phyloP scores from a whole-genome alignment of 1,140 invertebrate genomes.

The Zaprionus nigranus region DNA sequence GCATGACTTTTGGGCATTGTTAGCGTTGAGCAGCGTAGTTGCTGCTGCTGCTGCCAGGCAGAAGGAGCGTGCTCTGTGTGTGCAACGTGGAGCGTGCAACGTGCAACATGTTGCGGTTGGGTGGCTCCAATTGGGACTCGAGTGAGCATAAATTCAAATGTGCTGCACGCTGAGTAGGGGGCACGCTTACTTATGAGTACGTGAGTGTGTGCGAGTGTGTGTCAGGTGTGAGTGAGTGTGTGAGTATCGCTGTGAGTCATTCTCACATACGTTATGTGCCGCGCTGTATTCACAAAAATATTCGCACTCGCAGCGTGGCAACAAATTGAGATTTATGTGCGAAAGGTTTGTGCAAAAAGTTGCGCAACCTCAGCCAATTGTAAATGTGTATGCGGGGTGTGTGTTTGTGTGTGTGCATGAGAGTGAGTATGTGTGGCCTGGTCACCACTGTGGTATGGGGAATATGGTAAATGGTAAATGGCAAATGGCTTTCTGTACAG shows the following conservation, averaged over 20 bases:
- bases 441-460: constrained; percentile 59
- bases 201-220: background rate
- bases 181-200: constrained; percentile 44
- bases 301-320: constrained; percentile 76
- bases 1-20: constrained; percentile 45
- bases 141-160: constrained; percentile 81
- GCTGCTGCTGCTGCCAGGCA: constrained; percentile 9
- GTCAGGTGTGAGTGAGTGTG: background rate
- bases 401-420: constrained; percentile 21
- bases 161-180: constrained; percentile 29
- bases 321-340: constrained; percentile 81
- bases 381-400: constrained; percentile 20
- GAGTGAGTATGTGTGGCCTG: constrained; percentile 52
- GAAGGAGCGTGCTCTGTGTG: background rate
- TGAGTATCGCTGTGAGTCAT: constrained; percentile 34
- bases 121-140: constrained; percentile 75
- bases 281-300: constrained; percentile 58
- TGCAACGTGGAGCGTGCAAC: constrained; percentile 33
- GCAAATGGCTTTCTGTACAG: constrained; percentile 53
- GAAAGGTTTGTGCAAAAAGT: constrained; percentile 67
- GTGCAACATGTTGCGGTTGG: constrained; percentile 80
- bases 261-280: constrained; percentile 33
- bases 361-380: constrained; percentile 78
- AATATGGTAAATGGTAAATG: constrained; percentile 70
- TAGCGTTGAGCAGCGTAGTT: constrained; percentile 46